These are phyloP conservation scores for Choristoneura rosaceana DNA, from an alignment of 2,888 invertebrate genomes.

Conservation along the genomic window DNA sequence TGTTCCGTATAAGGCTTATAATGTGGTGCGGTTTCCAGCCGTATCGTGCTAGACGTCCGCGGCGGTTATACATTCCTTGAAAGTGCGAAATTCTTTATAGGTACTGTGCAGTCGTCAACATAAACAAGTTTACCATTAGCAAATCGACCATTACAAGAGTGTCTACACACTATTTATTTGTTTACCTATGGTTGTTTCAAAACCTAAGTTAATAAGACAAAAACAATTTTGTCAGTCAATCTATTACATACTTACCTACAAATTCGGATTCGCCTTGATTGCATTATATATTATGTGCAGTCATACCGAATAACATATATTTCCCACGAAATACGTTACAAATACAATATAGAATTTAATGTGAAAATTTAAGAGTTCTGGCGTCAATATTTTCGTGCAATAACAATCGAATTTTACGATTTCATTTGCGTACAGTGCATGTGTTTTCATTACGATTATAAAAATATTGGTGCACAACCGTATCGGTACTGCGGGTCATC, in stretches of 20 bases:
- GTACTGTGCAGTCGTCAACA: background rate
- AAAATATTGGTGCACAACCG: slow-evolving; percentile 4
- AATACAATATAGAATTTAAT: slow-evolving; percentile 10
- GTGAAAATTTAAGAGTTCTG: slow-evolving; percentile 16
- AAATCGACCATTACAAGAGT: too few relatives aligned
- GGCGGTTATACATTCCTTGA: background rate
- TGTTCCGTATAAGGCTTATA: background rate
- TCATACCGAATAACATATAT: slow-evolving; percentile 1
- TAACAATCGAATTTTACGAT: slow-evolving; percentile 10
- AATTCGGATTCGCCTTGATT: background rate
- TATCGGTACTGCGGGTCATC: background rate
- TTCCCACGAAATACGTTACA: background rate
- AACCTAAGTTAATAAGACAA: background rate
- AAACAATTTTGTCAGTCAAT: background rate
- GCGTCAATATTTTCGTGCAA: slow-evolving; percentile 9
- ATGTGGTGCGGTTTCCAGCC: background rate
- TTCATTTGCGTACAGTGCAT: slow-evolving; percentile 14
- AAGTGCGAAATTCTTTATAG: background rate
- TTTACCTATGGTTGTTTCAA: too few relatives aligned
- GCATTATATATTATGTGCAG: too few relatives aligned
- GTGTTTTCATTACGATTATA: background rate
- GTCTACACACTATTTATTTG: too few relatives aligned
- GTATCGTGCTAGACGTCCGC: background rate
- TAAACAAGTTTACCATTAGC: background rate
- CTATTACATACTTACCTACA: background rate